Evolutionary conservation across 2,888 invertebrate genomes (phyloP).

Genomic region (Aphodius sticticus): DNA sequence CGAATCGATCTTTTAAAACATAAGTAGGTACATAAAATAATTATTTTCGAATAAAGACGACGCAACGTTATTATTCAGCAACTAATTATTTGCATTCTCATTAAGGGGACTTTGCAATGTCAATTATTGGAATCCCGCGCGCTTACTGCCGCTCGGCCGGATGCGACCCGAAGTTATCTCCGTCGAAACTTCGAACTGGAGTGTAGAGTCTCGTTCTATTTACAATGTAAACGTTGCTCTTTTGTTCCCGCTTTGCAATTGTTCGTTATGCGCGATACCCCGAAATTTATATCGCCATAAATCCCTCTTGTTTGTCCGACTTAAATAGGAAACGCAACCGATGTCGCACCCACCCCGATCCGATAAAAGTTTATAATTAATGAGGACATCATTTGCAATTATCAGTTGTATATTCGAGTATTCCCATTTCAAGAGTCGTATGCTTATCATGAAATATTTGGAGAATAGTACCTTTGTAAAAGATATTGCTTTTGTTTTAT

Average conservation of each 20-base stretch:
- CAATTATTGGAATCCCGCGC: not conserved
- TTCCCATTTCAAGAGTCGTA: not conserved
- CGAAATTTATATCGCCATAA: not conserved
- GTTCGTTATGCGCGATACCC: not conserved
- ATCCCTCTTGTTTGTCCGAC: not conserved
- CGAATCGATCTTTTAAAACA: no score
- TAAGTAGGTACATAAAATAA: no score
- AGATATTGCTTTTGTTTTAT: no score
- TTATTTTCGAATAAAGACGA: no score
- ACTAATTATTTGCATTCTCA: no score
- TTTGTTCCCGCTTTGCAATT: not conserved
- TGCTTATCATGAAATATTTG: no score
- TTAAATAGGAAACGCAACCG: not conserved
- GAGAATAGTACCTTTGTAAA: no score
- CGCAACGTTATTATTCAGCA: no score
- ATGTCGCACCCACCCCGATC: not conserved
- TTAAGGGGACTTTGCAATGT: not conserved
- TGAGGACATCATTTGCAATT: not conserved
- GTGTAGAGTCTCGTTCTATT: not conserved
- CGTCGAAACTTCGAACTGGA: not conserved
- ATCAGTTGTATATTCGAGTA: not conserved
- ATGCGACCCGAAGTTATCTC: not conserved
- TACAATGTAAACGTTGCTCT: not conserved
- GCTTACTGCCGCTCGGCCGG: not conserved
- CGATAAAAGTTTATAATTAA: not conserved